These are phyloP conservation scores for Semnornis frantzii DNA, from an alignment of 2,113 vertebrate species.

Conservation along the genomic window DNA sequence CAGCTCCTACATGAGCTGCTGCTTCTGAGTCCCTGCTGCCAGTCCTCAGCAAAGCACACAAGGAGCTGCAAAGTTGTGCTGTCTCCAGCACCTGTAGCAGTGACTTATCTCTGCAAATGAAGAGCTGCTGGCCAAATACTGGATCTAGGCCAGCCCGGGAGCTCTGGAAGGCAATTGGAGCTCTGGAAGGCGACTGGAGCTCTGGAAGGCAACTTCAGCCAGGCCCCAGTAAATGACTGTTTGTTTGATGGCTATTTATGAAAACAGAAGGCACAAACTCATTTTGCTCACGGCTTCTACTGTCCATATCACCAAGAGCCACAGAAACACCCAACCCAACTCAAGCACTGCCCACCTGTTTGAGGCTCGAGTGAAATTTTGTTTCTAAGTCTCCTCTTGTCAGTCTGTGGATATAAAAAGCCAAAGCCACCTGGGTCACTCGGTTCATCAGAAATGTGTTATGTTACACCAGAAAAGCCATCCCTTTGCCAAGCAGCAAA, in stretches of 20 bases:
- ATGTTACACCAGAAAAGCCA: not conserved
- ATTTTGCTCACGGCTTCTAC: not conserved
- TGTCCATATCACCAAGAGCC: not conserved
- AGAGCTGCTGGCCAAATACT: not conserved
- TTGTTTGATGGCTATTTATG: not conserved
- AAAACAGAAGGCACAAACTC: not conserved
- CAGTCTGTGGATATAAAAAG: not conserved
- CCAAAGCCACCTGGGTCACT: not conserved
- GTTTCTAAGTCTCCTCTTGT: not conserved
- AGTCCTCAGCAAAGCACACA: not conserved
- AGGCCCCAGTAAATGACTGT: not conserved
- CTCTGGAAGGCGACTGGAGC: not conserved
- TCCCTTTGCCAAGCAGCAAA: constrained; percentile 2
- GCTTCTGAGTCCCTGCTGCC: not conserved
- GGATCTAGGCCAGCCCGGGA: not conserved
- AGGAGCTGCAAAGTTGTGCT: not conserved
- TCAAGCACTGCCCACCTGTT: not conserved
- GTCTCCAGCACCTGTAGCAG: not conserved
- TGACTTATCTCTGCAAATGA: not conserved
- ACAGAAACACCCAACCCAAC: not conserved
- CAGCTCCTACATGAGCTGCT: not conserved
- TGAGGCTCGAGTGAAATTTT: not conserved
- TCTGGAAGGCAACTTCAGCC: not conserved
- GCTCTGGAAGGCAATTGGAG: not conserved
- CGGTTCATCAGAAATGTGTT: not conserved